These are phyloP conservation scores for Macrocentrus cingulum DNA, from an alignment of 1,140 invertebrate genomes.

Conservation along the genomic window DNA sequence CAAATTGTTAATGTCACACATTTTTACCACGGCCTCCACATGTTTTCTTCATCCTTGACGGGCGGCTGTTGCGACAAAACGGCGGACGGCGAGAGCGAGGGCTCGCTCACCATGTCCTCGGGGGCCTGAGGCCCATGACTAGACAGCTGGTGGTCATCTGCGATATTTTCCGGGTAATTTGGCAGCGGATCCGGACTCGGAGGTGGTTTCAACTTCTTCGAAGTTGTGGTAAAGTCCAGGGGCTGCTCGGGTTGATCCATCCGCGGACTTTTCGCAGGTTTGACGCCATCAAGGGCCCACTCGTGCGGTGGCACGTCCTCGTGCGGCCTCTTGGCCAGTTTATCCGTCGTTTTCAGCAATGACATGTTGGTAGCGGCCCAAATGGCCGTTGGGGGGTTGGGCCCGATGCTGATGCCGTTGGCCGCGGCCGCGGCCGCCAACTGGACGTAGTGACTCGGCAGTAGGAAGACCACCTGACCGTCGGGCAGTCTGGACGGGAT, in stretches of 20 bases:
- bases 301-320: constrained; percentile 39
- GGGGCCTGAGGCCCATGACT: constrained; percentile 35
- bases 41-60: constrained; percentile 55
- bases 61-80: constrained; percentile 40
- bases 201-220: constrained; percentile 1
- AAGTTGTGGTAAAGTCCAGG: constrained; percentile 17
- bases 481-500: constrained; percentile 61
- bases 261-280: constrained; percentile 45
- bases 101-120: constrained; percentile 34
- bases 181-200: background rate
- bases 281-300: constrained; percentile 36
- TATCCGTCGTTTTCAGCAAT: constrained; percentile 53
- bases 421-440: constrained; percentile 56
- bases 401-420: constrained; percentile 56
- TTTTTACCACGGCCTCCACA: constrained; percentile 58
- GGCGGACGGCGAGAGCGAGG: constrained; percentile 37
- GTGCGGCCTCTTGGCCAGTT: constrained; percentile 51
- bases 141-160: constrained; percentile 32
- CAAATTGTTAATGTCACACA: background rate
- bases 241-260: constrained; percentile 35
- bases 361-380: constrained; percentile 59
- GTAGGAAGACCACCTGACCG: constrained; percentile 62
- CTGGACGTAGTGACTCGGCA: constrained; percentile 62
- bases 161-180: background rate
- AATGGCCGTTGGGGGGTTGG: constrained; percentile 54